phyloP scores from a whole-genome alignment of 2,113 vertebrate genomes.

The Syngnathus floridae region DNA sequence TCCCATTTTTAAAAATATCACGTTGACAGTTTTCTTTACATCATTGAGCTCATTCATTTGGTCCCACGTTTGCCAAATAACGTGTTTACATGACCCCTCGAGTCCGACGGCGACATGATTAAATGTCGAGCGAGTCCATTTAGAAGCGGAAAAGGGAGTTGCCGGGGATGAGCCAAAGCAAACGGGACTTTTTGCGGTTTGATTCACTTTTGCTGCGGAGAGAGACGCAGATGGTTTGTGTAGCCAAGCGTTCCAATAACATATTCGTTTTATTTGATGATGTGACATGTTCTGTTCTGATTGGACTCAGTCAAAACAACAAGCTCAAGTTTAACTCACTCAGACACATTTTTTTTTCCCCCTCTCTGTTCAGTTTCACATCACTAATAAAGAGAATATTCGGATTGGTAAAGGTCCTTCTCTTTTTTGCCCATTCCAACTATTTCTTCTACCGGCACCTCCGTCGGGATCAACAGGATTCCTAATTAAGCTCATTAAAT shows the following conservation, averaged over 20 bases:
- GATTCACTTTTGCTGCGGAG: too few relatives aligned
- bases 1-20: not conserved
- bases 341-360: not conserved
- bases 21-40: not conserved
- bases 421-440: not conserved
- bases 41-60: not conserved
- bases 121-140: too few relatives aligned
- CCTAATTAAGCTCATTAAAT: constrained; percentile 73
- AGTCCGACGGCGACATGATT: too few relatives aligned
- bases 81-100: not conserved
- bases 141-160: too few relatives aligned
- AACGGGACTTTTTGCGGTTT: too few relatives aligned
- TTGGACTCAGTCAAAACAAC: not conserved
- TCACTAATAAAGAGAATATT: not conserved
- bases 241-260: too few relatives aligned
- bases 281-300: too few relatives aligned
- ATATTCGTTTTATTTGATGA: too few relatives aligned
- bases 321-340: not conserved
- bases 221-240: too few relatives aligned
- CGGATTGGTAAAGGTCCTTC: not conserved
- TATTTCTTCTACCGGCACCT: constrained; percentile 31
- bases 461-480: constrained; percentile 61
- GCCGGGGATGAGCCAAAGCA: too few relatives aligned
- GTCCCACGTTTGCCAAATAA: not conserved
- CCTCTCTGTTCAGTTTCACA: not conserved